A percentile compares a stretch with the other conserved stretches of the same genome.
Evolutionary conservation across 1,140 invertebrate genomes (phyloP).

Genomic region (fruit fly (Drosophila melanogaster)): Release_6_plus_ISO1_MT NT_033779.5:18075001-18075500

Average conservation of each 20-base stretch:
- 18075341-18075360: slow-evolving; percentile 3
- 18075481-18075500: slow-evolving; percentile 37
- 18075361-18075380: slow-evolving; percentile 2
- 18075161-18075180: too few species aligned
- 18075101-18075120: not conserved
- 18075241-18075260: too few species aligned
- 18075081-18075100: too few species aligned
- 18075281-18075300: too few species aligned
- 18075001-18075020: not conserved
- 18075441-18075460: slow-evolving; percentile 16
- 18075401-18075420: slow-evolving; percentile 62
- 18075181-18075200: too few species aligned
- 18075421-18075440: slow-evolving; percentile 36
- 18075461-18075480: slow-evolving; percentile 61
- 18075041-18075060: not conserved
- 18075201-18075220: too few species aligned
- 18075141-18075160: too few species aligned
- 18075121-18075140: not conserved
- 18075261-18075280: not conserved
- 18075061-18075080: too few species aligned
- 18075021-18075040: not conserved
- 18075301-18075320: not conserved
- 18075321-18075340: not conserved
- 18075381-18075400: slow-evolving; percentile 9
- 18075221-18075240: too few species aligned